Conservation (phyloP, 2,113 vertebrate species). For the Micronisus gabar region DNA sequence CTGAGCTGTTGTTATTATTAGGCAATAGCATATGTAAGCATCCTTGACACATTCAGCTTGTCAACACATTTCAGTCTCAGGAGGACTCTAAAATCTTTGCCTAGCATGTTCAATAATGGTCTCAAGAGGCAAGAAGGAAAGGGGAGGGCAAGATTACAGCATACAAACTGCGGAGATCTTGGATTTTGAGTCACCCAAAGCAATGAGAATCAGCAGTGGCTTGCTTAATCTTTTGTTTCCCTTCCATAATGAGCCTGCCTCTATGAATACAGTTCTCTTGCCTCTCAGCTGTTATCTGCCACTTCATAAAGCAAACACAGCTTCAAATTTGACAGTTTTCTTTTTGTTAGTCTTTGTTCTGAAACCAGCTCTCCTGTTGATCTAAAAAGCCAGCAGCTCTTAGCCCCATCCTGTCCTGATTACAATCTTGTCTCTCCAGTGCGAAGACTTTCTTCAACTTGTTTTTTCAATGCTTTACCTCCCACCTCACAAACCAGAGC, state of each 20-base stretch:
- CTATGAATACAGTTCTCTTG: constrained; percentile 40
- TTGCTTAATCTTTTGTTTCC: constrained; percentile 68
- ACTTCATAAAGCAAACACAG: constrained; percentile 58
- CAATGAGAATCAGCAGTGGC: constrained; percentile 36
- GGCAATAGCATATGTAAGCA: neutral
- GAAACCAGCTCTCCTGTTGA: constrained; percentile 38
- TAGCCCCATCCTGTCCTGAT: neutral
- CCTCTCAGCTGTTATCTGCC: constrained; percentile 56
- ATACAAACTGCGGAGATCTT: neutral
- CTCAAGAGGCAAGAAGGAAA: neutral
- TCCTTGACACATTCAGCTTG: constrained; percentile 26
- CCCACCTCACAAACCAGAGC: neutral
- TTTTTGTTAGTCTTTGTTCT: constrained; percentile 31
- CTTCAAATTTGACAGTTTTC: constrained; percentile 36
- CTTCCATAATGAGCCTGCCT: constrained; percentile 59
- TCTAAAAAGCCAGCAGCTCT: constrained; percentile 4
- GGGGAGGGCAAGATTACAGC: neutral
- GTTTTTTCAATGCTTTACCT: neutral
- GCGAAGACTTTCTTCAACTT: neutral
- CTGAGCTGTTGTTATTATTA: constrained; percentile 12
- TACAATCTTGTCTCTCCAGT: neutral
- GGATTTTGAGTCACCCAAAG: constrained; percentile 52
- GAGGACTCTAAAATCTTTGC: constrained; percentile 14
- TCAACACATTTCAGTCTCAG: constrained; percentile 40
- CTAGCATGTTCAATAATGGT: neutral